Conservation (phyloP, 2,113 vertebrate genomes). For the Ageneiosus marmoratus region DNA sequence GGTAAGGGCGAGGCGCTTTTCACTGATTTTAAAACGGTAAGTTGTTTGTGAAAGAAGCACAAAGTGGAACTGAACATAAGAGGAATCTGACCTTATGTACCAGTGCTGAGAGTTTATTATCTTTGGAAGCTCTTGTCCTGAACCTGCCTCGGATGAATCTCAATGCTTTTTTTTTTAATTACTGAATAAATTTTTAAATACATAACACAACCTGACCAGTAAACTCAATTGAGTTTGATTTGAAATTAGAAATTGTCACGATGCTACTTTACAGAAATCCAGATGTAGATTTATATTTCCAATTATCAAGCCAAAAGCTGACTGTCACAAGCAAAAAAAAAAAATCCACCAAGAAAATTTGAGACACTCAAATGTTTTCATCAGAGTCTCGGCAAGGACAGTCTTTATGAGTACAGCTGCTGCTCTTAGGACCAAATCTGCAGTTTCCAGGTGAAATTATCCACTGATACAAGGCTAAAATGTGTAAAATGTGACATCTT, state of each 20-base stretch:
- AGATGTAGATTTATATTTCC: neutral
- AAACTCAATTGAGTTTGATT: neutral
- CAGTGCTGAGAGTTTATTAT: constrained; percentile 21
- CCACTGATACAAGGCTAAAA: neutral
- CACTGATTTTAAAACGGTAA: neutral
- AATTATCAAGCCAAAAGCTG: neutral
- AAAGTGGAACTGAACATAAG: neutral
- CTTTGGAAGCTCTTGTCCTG: neutral
- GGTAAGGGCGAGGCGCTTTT: neutral
- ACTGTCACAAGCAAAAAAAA: neutral
- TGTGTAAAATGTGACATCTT: neutral
- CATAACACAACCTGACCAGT: neutral
- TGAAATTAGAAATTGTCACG: neutral
- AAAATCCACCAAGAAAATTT: neutral
- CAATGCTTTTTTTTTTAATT: neutral
- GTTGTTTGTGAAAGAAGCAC: neutral
- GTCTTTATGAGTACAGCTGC: neutral
- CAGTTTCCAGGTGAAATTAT: neutral
- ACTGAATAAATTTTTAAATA: neutral
- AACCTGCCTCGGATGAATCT: neutral
- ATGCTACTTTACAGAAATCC: neutral
- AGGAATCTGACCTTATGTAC: constrained; percentile 1
- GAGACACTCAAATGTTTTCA: neutral
- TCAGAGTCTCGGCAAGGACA: neutral
- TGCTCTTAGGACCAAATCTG: neutral